A percentile compares a stretch with the other conserved stretches of the same genome.
Evolutionary conservation across 2,888 invertebrate genomes (phyloP).

Genomic region (Timema podura): DNA sequence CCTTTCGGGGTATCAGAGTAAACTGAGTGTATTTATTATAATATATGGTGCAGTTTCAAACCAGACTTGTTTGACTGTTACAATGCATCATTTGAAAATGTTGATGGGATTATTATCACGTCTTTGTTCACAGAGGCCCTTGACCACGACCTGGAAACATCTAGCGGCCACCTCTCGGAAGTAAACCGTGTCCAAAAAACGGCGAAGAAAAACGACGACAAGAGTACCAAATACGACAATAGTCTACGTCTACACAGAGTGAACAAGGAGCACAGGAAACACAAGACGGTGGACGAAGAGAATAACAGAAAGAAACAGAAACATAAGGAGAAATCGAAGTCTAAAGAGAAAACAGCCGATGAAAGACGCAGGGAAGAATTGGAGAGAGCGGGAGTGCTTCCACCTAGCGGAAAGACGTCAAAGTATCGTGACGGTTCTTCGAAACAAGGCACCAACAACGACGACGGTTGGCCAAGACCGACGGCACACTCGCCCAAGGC

Average conservation of each 20-base stretch:
- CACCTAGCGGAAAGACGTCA: too few species aligned
- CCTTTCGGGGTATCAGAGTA: too few species aligned
- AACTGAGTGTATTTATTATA: too few species aligned
- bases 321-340: conserved; percentile 18
- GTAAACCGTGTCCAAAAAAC: neutral
- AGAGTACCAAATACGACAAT: too few species aligned
- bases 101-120: neutral
- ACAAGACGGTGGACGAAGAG: conserved; percentile 24
- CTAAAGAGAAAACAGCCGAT: neutral
- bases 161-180: conserved; percentile 1
- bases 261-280: conserved; percentile 18
- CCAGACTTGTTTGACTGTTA: neutral
- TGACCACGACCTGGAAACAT: neutral
- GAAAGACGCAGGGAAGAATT: conserved; percentile 21
- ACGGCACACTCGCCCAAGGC: too few species aligned
- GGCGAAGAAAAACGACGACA: neutral
- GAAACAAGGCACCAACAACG: too few species aligned
- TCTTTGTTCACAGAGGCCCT: conserved; percentile 14
- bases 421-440: too few species aligned
- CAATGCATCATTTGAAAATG: neutral
- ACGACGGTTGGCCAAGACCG: too few species aligned
- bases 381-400: conserved; percentile 24
- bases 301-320: conserved; percentile 28
- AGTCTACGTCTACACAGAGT: too few species aligned
- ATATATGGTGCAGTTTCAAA: neutral